Evolutionary conservation across 1,140 invertebrate species (phyloP).

Genomic region (Drosophila ogumai): DNA sequence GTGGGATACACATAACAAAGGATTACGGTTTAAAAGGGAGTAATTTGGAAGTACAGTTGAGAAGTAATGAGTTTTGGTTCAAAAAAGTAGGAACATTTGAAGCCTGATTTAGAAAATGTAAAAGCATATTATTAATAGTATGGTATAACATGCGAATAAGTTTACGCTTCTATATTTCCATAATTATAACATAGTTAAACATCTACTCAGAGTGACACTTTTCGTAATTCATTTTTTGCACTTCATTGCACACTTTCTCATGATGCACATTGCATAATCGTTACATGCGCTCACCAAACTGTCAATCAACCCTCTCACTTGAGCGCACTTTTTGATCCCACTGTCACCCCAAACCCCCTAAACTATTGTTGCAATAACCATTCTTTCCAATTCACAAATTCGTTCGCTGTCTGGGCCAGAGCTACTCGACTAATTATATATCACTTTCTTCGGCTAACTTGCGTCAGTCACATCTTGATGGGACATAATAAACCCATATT

Average conservation of each 20-base stretch:
- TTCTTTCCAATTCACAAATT: constrained; percentile 42
- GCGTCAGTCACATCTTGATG: constrained; percentile 62
- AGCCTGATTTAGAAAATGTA: neutral
- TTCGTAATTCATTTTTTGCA: constrained; percentile 27
- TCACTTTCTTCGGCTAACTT: constrained; percentile 63
- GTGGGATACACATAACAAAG: constrained; percentile 31
- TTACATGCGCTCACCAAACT: constrained; percentile 42
- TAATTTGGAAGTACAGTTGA: constrained; percentile 13
- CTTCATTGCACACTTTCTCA: constrained; percentile 30
- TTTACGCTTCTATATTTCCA: neutral
- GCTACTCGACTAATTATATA: constrained; percentile 63
- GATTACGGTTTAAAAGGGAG: constrained; percentile 8
- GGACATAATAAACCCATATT: constrained; percentile 73
- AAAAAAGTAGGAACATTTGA: neutral
- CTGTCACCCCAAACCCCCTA: neutral
- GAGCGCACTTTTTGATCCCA: constrained; percentile 14
- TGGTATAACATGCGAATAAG: neutral
- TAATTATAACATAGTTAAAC: constrained; percentile 14
- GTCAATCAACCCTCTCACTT: constrained; percentile 45
- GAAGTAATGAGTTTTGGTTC: neutral
- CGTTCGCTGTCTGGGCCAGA: constrained; percentile 4
- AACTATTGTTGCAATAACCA: constrained; percentile 18
- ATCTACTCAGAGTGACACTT: neutral
- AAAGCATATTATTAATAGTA: neutral
- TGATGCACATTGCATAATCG: constrained; percentile 44